These are phyloP conservation scores for Alitta virens DNA, from an alignment of 2,888 invertebrate genomes.

Conservation along the genomic window DNA sequence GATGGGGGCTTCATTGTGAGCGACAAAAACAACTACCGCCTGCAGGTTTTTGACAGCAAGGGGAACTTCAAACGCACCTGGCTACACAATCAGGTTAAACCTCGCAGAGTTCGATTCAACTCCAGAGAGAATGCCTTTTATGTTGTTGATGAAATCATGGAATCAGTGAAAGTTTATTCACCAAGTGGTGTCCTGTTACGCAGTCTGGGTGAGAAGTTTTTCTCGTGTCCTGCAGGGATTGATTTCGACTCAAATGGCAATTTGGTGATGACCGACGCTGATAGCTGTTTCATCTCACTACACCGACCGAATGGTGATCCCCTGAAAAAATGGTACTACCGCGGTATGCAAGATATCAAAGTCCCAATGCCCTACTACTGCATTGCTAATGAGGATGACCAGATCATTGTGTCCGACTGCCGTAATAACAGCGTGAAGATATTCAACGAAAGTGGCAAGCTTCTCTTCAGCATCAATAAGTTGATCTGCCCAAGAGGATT, in stretches of 20 bases:
- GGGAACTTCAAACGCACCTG: conserved; percentile 13
- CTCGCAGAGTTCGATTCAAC: conserved; percentile 16
- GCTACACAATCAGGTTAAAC: conserved; percentile 18
- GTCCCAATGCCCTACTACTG: conserved; percentile 23
- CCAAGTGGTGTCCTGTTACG: conserved; percentile 12
- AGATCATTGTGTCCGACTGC: conserved; percentile 24
- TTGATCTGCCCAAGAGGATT: conserved; percentile 24
- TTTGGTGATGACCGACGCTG: conserved; percentile 25
- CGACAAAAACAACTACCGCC: conserved; percentile 29
- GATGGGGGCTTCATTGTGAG: conserved; percentile 23
- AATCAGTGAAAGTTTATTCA: conserved; percentile 23
- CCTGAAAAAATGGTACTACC: conserved; percentile 17
- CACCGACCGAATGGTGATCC: conserved; percentile 9
- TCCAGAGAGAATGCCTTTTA: conserved; percentile 22
- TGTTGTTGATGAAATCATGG: conserved; percentile 24
- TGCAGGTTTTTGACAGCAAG: conserved; percentile 22
- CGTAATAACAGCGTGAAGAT: conserved; percentile 26
- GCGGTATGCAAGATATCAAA: conserved; percentile 8
- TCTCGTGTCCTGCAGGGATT: conserved; percentile 25
- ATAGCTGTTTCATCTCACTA: conserved; percentile 18
- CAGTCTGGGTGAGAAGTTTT: conserved; percentile 19
- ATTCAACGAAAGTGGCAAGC: conserved; percentile 19
- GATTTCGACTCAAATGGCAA: conserved; percentile 20
- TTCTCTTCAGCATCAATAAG: conserved; percentile 14
- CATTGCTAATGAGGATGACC: conserved; percentile 23